phyloP scores from a whole-genome alignment of 2,888 invertebrate species.

The Mythimna impura region DNA sequence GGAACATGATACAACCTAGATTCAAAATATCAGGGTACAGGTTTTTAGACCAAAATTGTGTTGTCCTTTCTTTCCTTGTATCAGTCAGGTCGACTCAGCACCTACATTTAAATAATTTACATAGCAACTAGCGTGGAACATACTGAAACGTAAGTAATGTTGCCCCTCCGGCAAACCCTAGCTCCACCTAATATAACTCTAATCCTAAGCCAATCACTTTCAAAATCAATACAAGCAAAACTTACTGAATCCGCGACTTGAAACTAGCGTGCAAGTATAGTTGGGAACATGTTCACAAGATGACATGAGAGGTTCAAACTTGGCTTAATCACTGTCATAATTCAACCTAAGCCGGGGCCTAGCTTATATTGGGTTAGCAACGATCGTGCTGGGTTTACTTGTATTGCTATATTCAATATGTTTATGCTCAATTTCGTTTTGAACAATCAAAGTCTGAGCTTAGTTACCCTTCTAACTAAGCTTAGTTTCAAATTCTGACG shows the following conservation, averaged over 20 bases:
- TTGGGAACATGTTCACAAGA: conserved; percentile 47
- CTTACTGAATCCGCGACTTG: conserved; percentile 16
- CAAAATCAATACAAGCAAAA: conserved; percentile 49
- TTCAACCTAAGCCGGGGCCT: conserved; percentile 61
- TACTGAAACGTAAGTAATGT: background rate
- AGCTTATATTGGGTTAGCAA: conserved; percentile 57
- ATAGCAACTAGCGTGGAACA: background rate
- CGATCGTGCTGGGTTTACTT: conserved; percentile 41
- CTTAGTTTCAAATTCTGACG: background rate
- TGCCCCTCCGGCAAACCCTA: background rate
- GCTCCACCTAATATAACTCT: conserved; percentile 6
- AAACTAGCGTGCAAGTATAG: conserved; percentile 45
- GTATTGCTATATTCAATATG: conserved; percentile 28
- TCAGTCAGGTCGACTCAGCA: too few relatives aligned
- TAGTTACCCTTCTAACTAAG: too few relatives aligned
- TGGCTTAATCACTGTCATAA: conserved; percentile 71
- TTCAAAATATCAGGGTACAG: too few relatives aligned
- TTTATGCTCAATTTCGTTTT: conserved; percentile 34
- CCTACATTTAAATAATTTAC: background rate
- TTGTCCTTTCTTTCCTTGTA: too few relatives aligned
- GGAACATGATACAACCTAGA: too few relatives aligned
- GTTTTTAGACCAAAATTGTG: too few relatives aligned
- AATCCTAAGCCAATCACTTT: conserved; percentile 44
- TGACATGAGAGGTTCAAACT: conserved; percentile 60
- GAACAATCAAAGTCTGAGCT: conserved; percentile 1